Conservation (phyloP, 2,113 vertebrate genomes). For the Cervus canadensis region DNA sequence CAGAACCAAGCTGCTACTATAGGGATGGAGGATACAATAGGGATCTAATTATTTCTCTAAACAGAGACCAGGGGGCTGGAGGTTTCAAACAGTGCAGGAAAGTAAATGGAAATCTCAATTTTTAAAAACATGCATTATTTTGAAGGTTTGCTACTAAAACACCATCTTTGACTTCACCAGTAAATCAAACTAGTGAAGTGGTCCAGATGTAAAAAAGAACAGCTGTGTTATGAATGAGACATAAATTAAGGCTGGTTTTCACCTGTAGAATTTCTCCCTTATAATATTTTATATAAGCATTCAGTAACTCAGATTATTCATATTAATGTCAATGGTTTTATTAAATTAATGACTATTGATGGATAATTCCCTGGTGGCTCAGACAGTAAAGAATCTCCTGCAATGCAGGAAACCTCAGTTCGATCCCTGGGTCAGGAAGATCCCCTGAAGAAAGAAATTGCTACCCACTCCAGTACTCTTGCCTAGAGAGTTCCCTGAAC, state of each 20-base stretch:
- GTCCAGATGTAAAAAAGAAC: constrained; percentile 37
- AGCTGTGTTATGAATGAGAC: not conserved
- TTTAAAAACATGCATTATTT: constrained; percentile 50
- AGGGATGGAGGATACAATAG: not conserved
- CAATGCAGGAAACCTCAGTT: not conserved
- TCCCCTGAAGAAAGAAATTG: not conserved
- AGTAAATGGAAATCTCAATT: constrained; percentile 57
- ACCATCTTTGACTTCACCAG: constrained; percentile 28
- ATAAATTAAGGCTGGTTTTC: not conserved
- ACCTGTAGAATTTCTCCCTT: not conserved
- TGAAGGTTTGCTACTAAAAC: constrained; percentile 41
- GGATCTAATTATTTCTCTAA: constrained; percentile 73
- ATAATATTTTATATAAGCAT: not conserved
- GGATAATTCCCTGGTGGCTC: not conserved
- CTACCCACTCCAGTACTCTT: not conserved
- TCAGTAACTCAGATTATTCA: not conserved
- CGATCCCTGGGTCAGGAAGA: not conserved
- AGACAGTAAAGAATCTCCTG: not conserved
- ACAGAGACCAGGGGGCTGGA: constrained; percentile 17
- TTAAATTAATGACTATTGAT: constrained; percentile 13
- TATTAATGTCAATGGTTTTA: not conserved
- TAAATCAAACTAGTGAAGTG: constrained; percentile 24
- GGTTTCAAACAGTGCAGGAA: constrained; percentile 39
- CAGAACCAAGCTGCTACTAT: not conserved
- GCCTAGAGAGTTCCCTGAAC: not conserved